These are phyloP conservation scores for Ianthella basta DNA, from an alignment of 37 sponge, comb jelly and placozoan species.

Conservation along the genomic window DNA sequence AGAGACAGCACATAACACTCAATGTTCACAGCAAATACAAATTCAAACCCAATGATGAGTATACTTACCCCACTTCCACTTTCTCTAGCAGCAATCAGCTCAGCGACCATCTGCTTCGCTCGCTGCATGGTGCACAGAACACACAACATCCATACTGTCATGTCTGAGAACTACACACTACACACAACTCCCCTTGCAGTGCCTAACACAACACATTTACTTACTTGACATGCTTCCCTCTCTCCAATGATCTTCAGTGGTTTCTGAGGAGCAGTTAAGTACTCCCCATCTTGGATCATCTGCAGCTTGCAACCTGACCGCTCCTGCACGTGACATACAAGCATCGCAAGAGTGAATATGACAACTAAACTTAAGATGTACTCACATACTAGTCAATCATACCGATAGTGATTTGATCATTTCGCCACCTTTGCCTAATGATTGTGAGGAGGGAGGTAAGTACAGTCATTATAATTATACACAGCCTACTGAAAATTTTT, in stretches of 20 bases:
- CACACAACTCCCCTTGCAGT: neutral
- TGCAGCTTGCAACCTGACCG: constrained; percentile 93
- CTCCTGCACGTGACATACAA: constrained; percentile 59
- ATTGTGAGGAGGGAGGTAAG: neutral
- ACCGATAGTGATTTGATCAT: constrained; percentile 86
- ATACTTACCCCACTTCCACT: constrained; percentile 7
- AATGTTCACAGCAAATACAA: constrained; percentile 11
- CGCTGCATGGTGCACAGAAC: constrained; percentile 50
- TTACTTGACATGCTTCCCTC: constrained; percentile 53
- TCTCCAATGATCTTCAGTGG: constrained; percentile 89
- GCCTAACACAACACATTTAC: neutral
- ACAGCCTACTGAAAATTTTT: too few species aligned
- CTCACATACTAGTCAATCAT: neutral
- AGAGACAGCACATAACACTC: constrained; percentile 51
- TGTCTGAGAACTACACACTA: neutral
- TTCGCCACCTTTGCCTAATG: constrained; percentile 88
- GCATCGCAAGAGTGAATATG: neutral
- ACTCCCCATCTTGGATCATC: constrained; percentile 95
- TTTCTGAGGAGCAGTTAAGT: constrained; percentile 85
- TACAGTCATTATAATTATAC: neutral
- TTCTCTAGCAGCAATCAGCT: constrained; percentile 82
- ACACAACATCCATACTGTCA: neutral
- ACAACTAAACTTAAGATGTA: neutral
- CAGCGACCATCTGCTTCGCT: constrained; percentile 74
- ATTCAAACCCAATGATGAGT: neutral